phyloP scores from a whole-genome alignment of 2,113 vertebrate species.

The Osmerus eperlanus region DNA sequence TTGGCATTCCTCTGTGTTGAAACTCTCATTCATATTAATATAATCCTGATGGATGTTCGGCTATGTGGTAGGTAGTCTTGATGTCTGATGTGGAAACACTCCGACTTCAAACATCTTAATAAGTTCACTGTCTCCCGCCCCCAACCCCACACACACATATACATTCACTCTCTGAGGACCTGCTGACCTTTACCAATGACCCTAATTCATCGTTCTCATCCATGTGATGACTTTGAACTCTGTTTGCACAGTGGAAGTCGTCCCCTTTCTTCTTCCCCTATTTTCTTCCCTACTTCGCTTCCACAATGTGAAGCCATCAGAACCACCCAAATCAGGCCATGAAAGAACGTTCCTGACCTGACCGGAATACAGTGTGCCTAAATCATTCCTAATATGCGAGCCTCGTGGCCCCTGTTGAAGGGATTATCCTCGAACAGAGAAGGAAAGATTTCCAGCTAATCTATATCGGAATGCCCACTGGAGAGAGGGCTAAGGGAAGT shows the following conservation, averaged over 20 bases:
- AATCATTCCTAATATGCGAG: conserved; percentile 66
- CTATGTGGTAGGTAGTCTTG: conserved; percentile 40
- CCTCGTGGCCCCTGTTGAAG: conserved; percentile 45
- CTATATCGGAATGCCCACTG: conserved; percentile 71
- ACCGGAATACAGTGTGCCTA: conserved; percentile 62
- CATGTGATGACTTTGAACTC: conserved; percentile 59
- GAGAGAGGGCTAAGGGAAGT: conserved; percentile 62
- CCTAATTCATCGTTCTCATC: conserved; percentile 56
- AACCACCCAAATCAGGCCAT: conserved; percentile 58
- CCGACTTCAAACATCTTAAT: conserved; percentile 44
- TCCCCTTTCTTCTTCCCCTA: conserved; percentile 27
- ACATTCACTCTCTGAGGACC: conserved; percentile 28
- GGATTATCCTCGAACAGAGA: conserved; percentile 69
- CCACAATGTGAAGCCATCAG: conserved; percentile 41
- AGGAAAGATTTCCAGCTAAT: conserved; percentile 75
- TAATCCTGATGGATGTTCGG: conserved; percentile 34
- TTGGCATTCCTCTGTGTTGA: conserved; percentile 12
- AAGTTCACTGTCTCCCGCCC: conserved; percentile 44
- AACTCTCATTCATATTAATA: conserved; percentile 55
- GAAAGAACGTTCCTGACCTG: conserved; percentile 53
- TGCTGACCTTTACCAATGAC: conserved; percentile 40
- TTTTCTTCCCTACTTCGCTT: conserved; percentile 46
- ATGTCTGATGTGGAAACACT: conserved; percentile 50
- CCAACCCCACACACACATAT: neutral
- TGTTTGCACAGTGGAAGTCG: conserved; percentile 37